Percentiles rank a stretch among this genome's conserved stretches.
These are phyloP conservation scores for Pogonophryne albipinna DNA, from an alignment of 2,797 vertebrate species.

Conservation along the genomic window DNA sequence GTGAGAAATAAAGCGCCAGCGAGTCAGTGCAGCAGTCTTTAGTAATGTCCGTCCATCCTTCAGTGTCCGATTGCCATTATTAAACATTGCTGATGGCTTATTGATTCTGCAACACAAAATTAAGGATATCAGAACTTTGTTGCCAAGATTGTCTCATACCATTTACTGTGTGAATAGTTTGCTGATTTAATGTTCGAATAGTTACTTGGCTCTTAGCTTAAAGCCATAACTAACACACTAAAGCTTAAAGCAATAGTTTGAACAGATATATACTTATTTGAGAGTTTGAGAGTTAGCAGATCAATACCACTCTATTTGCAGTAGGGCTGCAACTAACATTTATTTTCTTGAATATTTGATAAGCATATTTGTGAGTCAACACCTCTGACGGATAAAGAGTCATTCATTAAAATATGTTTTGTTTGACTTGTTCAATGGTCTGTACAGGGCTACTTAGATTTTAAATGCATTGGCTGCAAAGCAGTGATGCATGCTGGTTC, in stretches of 20 bases:
- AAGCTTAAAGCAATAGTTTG: too few species aligned
- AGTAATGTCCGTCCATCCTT: neutral
- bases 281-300: too few species aligned
- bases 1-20: neutral
- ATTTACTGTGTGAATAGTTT: conserved; percentile 1
- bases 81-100: conserved; percentile 29
- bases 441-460: conserved; percentile 18
- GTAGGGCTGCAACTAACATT: neutral
- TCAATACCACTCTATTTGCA: too few species aligned
- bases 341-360: neutral
- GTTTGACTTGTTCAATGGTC: conserved; percentile 41
- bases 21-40: conserved; percentile 2
- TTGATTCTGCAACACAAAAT: conserved; percentile 16
- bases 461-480: neutral
- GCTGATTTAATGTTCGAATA: neutral
- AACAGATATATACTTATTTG: too few species aligned
- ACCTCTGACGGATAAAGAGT: conserved; percentile 11
- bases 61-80: conserved; percentile 17
- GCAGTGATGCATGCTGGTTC: conserved; percentile 18
- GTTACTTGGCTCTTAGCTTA: neutral
- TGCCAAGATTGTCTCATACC: neutral
- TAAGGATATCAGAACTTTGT: conserved; percentile 3
- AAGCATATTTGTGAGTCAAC: neutral
- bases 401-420: conserved; percentile 48
- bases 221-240: neutral